Percentiles rank a stretch among this genome's conserved stretches.
Conservation (phyloP, 92 coral and sea anemone species). For the Epizoanthus fatuus region DNA sequence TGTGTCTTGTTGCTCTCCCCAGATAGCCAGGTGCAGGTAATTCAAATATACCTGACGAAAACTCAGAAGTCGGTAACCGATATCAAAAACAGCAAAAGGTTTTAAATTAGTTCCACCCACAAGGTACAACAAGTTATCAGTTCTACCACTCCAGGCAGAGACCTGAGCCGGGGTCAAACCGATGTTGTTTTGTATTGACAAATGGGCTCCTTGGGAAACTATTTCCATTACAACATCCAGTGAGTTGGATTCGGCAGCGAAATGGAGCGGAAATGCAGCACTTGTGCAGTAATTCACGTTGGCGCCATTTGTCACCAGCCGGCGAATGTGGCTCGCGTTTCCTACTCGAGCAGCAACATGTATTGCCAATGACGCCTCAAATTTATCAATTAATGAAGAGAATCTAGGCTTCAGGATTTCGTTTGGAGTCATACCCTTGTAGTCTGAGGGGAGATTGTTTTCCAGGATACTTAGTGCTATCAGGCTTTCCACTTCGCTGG, state of each 20-base stretch:
- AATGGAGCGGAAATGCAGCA: slow-evolving; percentile 17
- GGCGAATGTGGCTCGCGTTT: too few species aligned
- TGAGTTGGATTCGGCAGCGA: not conserved
- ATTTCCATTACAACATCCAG: not conserved
- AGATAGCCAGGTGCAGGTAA: too few species aligned
- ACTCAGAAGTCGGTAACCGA: too few species aligned
- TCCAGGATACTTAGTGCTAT: not conserved
- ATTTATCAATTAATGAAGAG: not conserved
- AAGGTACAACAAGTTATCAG: not conserved
- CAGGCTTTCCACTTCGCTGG: slow-evolving; percentile 19
- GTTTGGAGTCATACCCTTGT: not conserved
- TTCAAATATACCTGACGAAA: not conserved
- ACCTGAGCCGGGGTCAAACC: not conserved
- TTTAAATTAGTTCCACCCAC: slow-evolving; percentile 1
- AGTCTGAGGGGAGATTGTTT: not conserved
- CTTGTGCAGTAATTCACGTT: not conserved
- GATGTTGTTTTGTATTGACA: slow-evolving; percentile 3
- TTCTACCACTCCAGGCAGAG: not conserved
- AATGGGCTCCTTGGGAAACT: not conserved
- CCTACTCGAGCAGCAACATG: too few species aligned
- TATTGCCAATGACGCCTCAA: not conserved
- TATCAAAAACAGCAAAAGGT: not conserved
- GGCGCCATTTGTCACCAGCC: too few species aligned
- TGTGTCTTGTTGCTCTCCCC: too few species aligned
- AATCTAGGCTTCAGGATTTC: not conserved